Base-by-base conservation (phyloP, 2,888 invertebrate species). In the Meteorus colon region DNA sequence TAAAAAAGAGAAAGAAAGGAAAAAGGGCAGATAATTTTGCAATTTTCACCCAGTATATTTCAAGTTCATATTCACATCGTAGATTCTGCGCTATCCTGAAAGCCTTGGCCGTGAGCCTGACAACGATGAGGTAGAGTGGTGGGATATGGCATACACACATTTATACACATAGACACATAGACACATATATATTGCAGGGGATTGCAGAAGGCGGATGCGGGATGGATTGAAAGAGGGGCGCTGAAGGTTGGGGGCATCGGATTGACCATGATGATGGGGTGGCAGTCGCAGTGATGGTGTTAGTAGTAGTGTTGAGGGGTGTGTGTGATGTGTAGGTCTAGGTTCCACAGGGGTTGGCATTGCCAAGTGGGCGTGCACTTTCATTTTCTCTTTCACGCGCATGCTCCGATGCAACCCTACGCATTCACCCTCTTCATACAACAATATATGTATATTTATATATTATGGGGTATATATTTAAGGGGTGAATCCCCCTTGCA, bases 191-290 rank as follows among this genome's bases (percentile, higher is more conserved):
- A 27, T 12, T 31, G 73, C 67, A 69, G 51, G 51, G 69, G 16
- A 31, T 51, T 27, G 34, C 34, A 71, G 70, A 59, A 62, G 37
- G 45, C 69, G 45, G 67, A 67, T 67, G 74, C 48, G 77, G 31
- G 27, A 70, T 48, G 70, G 77, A 72, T 24, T 34, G 73, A 41
- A 60, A 51, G 59, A 67, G 48, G 29, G 48, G 75, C 27, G 65
- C 24, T 83, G 88, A 88, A 88, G 88, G 88, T 88, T 88, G 88
- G 87, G 88, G 87, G 86, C 87, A 87, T 80, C 83, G 86, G 84
- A 85, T 85, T 81, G 81, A 81, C 80, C 81, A 77, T 81, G 55
- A 55, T 55, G 55, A 55, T 19, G 79, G 78, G 79, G 78, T 79
- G 78, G 78, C 70, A 75, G 62, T 59, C 51, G 72, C 34, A 60